Evolutionary conservation across 2,113 vertebrate species (phyloP).

Genomic region (Anolis carolinensis): DNA sequence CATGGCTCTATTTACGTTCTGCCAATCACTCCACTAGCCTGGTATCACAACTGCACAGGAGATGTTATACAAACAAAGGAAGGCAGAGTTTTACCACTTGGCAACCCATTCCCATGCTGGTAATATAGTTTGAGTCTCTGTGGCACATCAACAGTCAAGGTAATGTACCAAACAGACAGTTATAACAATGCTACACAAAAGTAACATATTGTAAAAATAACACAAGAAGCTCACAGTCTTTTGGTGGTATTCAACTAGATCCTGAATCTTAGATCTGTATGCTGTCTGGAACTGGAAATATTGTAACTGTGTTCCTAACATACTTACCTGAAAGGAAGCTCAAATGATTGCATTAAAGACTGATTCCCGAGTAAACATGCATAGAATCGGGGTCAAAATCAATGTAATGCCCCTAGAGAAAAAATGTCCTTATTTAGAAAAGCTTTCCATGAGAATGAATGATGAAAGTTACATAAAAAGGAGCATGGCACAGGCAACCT

Average conservation of each 20-base stretch:
- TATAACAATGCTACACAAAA: background rate
- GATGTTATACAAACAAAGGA: too few species aligned
- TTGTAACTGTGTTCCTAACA: background rate
- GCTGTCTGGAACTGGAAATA: background rate
- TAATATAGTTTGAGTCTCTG: background rate
- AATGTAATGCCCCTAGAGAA: background rate
- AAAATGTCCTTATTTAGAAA: slow-evolving; percentile 19
- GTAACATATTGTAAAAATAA: background rate
- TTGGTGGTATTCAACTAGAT: background rate
- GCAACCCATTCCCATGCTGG: background rate
- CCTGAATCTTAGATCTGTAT: background rate
- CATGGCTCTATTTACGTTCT: background rate
- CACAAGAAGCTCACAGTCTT: too few species aligned
- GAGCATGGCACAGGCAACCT: slow-evolving; percentile 10
- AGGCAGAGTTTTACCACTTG: fast-evolving
- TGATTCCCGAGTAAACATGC: background rate
- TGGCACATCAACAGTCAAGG: background rate
- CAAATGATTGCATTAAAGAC: background rate
- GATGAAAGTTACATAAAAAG: slow-evolving; percentile 15
- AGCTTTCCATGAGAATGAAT: slow-evolving; percentile 42
- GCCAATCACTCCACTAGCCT: fast-evolving
- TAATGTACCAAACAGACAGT: background rate
- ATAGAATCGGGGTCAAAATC: background rate
- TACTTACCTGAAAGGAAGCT: background rate
- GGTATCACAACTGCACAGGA: slow-evolving; percentile 1